phyloP scores from a whole-genome alignment of 1,140 invertebrate species.

The Drosophila oshimai region DNA sequence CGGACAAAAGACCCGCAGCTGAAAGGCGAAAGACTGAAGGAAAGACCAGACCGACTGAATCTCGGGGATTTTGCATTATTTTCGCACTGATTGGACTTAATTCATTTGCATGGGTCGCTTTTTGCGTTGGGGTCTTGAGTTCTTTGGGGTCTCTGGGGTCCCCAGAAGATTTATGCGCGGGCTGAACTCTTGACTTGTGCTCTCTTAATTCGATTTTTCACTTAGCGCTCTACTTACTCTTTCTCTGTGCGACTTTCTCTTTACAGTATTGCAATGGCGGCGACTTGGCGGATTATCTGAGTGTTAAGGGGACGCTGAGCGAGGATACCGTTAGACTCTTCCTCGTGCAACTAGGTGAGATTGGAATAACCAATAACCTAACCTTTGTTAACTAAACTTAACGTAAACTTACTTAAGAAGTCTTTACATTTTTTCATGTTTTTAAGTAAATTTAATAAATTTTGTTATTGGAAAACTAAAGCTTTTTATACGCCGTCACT shows the following conservation, averaged over 20 bases:
- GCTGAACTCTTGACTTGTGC: conserved; percentile 4
- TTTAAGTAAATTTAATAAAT: no score
- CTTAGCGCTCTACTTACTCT: background rate
- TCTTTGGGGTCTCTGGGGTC: conserved; percentile 16
- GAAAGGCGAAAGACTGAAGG: background rate
- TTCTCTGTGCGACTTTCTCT: conserved; percentile 28
- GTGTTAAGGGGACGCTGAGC: conserved; percentile 94
- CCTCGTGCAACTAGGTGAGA: conserved; percentile 93
- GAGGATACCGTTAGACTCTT: conserved; percentile 98
- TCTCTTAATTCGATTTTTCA: conserved; percentile 12
- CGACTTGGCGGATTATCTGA: conserved; percentile 98
- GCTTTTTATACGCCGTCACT: no score
- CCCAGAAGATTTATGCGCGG: conserved; percentile 10
- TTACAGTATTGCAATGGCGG: conserved; percentile 98
- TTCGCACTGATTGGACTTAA: conserved; percentile 68
- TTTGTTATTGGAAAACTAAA: no score
- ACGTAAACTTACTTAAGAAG: no score
- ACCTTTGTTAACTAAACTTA: no score
- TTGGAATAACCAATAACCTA: no score
- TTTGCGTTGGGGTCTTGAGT: conserved; percentile 39
- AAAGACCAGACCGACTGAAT: background rate
- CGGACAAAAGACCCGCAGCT: conserved; percentile 20
- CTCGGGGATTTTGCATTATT: conserved; percentile 18
- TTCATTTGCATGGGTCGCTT: conserved; percentile 72
- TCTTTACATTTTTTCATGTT: no score